phyloP scores from a whole-genome alignment of 2,113 vertebrate species.

The Oncorhynchus kisutch region DNA sequence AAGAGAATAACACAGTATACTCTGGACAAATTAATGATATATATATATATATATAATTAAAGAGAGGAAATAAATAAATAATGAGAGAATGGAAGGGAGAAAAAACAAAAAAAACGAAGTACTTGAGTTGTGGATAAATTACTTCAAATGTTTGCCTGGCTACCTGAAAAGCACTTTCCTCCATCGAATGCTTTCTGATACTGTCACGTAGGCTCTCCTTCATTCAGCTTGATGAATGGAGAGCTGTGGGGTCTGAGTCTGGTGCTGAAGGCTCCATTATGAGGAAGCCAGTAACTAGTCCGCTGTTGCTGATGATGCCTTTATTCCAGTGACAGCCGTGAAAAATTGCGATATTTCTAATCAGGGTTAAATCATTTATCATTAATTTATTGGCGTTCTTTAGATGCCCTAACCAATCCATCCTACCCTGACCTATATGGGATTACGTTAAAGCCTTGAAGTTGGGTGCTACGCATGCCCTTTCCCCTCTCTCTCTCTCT shows the following conservation, averaged over 20 bases:
- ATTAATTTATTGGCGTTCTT: slow-evolving; percentile 92
- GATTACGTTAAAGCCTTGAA: slow-evolving; percentile 17
- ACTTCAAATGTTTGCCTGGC: slow-evolving; percentile 82
- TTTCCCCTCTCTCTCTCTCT: slow-evolving; percentile 4
- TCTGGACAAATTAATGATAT: not conserved
- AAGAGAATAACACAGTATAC: not conserved
- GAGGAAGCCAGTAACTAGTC: slow-evolving; percentile 95
- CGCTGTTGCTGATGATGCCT: slow-evolving; percentile 83
- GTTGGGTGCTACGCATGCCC: not conserved
- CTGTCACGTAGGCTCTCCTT: slow-evolving; percentile 89
- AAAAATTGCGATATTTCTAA: slow-evolving; percentile 99
- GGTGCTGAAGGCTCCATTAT: slow-evolving; percentile 99
- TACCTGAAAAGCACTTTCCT: slow-evolving; percentile 91
- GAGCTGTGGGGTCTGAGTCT: slow-evolving; percentile 95
- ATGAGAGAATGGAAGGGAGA: slow-evolving; percentile 1
- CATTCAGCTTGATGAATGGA: slow-evolving; percentile 97
- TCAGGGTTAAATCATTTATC: slow-evolving; percentile 96
- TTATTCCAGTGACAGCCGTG: slow-evolving; percentile 93
- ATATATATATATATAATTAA: not conserved
- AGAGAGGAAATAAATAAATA: not conserved
- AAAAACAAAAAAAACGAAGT: slow-evolving; percentile 82
- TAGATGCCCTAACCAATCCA: slow-evolving; percentile 70
- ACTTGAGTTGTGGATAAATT: slow-evolving; percentile 81
- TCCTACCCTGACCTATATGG: slow-evolving; percentile 51
- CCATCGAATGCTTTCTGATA: slow-evolving; percentile 86